These are phyloP conservation scores for Andrena cerasifolii DNA, from an alignment of 1,140 invertebrate species.

Conservation along the genomic window DNA sequence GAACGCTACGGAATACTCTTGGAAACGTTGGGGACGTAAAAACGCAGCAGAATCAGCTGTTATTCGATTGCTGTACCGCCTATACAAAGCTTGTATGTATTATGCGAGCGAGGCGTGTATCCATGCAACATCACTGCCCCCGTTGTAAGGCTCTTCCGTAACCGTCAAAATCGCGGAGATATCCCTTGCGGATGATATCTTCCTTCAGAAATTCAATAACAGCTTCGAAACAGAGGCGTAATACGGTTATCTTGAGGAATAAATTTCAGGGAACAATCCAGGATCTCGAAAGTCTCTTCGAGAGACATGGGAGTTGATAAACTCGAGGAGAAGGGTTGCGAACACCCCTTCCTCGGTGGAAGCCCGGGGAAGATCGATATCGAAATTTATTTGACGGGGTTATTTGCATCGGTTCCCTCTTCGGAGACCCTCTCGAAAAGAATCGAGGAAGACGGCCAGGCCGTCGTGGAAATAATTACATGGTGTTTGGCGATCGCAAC, in stretches of 20 bases:
- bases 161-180: too few relatives aligned
- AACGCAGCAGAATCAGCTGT: neutral
- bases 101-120: too few relatives aligned
- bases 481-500: conserved; percentile 77
- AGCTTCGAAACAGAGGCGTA: too few relatives aligned
- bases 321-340: neutral
- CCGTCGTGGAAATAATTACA: conserved; percentile 80
- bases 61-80: too few relatives aligned
- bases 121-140: too few relatives aligned
- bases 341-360: neutral
- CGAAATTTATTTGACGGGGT: conserved; percentile 80
- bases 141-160: too few relatives aligned
- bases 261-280: neutral
- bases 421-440: conserved; percentile 49
- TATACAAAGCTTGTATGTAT: too few relatives aligned
- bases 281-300: too few relatives aligned
- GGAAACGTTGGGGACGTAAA: neutral
- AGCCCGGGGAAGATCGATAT: conserved; percentile 76
- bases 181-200: too few relatives aligned
- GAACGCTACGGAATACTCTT: conserved; percentile 6
- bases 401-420: conserved; percentile 76
- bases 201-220: too few relatives aligned
- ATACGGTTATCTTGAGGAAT: too few relatives aligned
- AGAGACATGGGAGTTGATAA: neutral
- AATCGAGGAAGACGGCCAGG: conserved; percentile 45